Evolutionary conservation across 2,888 invertebrate genomes (phyloP).

Genomic region (Bombylius major): DNA sequence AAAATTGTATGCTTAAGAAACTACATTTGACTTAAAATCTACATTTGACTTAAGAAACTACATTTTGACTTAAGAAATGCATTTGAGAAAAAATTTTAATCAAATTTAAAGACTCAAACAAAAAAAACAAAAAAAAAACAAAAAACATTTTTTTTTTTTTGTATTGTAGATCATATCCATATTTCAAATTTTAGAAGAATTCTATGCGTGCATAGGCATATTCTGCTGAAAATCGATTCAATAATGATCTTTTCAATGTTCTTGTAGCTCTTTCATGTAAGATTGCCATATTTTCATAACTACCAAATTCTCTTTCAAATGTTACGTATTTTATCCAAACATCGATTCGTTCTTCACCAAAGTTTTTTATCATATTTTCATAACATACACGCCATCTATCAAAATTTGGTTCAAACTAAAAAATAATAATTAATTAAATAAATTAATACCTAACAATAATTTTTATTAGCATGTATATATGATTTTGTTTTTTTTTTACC

Average conservation of each 20-base stretch:
- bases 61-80: no score
- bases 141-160: no score
- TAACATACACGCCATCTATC: conserved; percentile 46
- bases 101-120: no score
- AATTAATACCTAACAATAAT: no score
- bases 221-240: conserved; percentile 10
- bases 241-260: conserved; percentile 34
- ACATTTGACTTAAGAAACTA: no score
- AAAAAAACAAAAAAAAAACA: no score
- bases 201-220: conserved; percentile 11
- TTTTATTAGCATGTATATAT: no score
- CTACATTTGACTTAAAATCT: no score
- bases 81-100: no score
- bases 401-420: conserved; percentile 31
- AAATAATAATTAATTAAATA: background rate
- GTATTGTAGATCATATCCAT: no score
- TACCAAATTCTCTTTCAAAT: conserved; percentile 52
- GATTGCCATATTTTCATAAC: conserved; percentile 41
- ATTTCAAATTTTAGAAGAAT: conserved; percentile 4
- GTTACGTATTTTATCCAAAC: conserved; percentile 63
- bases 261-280: conserved; percentile 52
- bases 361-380: conserved; percentile 50
- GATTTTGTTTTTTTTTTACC: conserved; percentile 25
- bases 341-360: conserved; percentile 49
- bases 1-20: no score